Evolutionary conservation across 2,113 vertebrate species (phyloP).

Genomic region (Microcebus murinus): DNA sequence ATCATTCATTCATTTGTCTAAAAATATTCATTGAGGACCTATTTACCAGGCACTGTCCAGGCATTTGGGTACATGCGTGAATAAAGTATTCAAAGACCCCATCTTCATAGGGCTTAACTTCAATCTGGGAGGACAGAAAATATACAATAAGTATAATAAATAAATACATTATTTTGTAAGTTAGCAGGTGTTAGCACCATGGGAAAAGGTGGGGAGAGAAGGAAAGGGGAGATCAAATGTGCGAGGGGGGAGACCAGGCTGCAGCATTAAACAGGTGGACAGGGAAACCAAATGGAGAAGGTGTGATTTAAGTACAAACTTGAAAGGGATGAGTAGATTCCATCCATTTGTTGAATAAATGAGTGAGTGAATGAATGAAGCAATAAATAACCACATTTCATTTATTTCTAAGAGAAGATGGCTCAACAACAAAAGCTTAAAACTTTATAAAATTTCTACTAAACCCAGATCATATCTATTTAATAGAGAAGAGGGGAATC

Average conservation of each 20-base stretch:
- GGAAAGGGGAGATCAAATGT: too few species aligned
- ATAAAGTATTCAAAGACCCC: not conserved
- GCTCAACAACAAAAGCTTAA: not conserved
- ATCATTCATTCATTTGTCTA: not conserved
- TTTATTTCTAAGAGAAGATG: conserved; percentile 12
- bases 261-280: rapidly evolving
- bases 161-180: not conserved
- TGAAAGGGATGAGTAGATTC: too few species aligned
- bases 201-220: rapidly evolving
- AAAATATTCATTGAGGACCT: too few species aligned
- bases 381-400: not conserved
- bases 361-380: not conserved
- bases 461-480: not conserved
- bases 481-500: not conserved
- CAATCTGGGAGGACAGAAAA: not conserved
- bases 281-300: not conserved
- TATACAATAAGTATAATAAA: not conserved
- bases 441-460: not conserved
- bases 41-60: not conserved
- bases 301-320: not conserved
- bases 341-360: not conserved
- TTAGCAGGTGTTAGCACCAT: not conserved
- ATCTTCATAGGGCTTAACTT: not conserved
- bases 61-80: not conserved
- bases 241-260: too few species aligned